phyloP scores from a whole-genome alignment of 1,140 invertebrate species.

The Dendroctonus ponderosae region DNA sequence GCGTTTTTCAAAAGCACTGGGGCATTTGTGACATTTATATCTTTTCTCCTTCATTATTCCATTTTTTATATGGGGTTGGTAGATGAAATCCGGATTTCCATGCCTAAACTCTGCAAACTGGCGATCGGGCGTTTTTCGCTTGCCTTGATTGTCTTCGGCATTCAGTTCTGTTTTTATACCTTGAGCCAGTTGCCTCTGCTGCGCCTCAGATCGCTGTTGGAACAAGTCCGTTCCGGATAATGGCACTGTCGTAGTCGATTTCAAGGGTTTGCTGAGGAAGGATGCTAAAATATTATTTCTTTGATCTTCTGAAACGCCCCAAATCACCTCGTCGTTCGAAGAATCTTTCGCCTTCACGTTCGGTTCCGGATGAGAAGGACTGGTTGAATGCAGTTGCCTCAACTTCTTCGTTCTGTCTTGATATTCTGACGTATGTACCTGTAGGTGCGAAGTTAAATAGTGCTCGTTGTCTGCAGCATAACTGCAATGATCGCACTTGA shows the following conservation, averaged over 20 bases:
- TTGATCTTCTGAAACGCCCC: constrained; percentile 2
- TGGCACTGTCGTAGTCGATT: constrained; percentile 52
- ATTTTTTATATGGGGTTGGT: constrained; percentile 72
- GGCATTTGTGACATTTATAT: constrained; percentile 83
- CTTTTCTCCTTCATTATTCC: constrained; percentile 73
- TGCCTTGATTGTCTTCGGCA: constrained; percentile 4
- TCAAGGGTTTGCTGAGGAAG: constrained; percentile 48
- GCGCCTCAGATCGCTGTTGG: constrained; percentile 61
- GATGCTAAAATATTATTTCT: constrained; percentile 25
- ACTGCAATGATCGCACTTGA: constrained; percentile 74
- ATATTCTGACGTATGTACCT: constrained; percentile 80
- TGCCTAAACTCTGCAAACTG: constrained; percentile 65
- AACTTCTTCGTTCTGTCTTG: constrained; percentile 73
- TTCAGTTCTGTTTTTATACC: constrained; percentile 8
- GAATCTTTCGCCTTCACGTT: constrained; percentile 46
- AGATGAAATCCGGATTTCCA: constrained; percentile 74
- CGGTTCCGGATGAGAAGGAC: constrained; percentile 63
- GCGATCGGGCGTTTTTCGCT: constrained; percentile 52
- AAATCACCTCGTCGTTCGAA: constrained; percentile 39
- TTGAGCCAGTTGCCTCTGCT: constrained; percentile 43
- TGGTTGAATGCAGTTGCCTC: constrained; percentile 63
- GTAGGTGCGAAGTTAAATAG: constrained; percentile 69
- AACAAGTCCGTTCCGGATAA: constrained; percentile 64
- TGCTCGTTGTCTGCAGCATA: constrained; percentile 70
- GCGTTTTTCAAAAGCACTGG: constrained; percentile 82